Evolutionary conservation across 2,888 invertebrate species (phyloP).

Genomic region (Epirrita christyi): DNA sequence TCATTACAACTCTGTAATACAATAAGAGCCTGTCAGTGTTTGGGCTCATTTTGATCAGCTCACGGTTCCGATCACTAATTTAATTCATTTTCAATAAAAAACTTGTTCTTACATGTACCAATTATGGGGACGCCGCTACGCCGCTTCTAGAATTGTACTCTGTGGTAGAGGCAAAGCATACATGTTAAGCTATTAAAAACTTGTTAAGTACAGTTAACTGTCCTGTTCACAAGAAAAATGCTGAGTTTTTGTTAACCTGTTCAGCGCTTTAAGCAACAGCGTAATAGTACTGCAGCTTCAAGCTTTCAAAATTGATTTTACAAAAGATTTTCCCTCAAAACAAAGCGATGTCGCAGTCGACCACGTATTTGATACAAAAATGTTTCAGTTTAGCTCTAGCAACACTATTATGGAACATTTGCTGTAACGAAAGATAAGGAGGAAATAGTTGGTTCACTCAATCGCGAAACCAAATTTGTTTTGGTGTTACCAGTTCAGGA

Average conservation of each 20-base stretch:
- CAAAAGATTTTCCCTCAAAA: slow-evolving; percentile 5
- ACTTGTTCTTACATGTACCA: too few relatives aligned
- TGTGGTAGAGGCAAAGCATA: not conserved
- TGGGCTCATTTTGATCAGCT: too few relatives aligned
- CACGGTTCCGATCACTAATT: too few relatives aligned
- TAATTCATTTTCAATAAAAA: too few relatives aligned
- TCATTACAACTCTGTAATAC: too few relatives aligned
- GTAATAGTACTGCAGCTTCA: not conserved
- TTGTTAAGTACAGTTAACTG: slow-evolving; percentile 8
- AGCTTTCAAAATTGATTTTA: not conserved
- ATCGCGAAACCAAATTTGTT: too few relatives aligned
- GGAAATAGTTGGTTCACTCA: not conserved
- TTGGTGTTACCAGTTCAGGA: too few relatives aligned
- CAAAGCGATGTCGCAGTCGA: slow-evolving; percentile 4
- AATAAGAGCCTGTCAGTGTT: too few relatives aligned
- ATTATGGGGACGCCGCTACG: too few relatives aligned
- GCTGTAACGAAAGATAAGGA: not conserved
- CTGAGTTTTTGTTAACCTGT: slow-evolving; percentile 4
- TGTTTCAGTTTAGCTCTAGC: slow-evolving; percentile 13
- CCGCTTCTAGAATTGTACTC: not conserved
- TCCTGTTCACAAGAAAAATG: not conserved
- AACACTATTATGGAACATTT: slow-evolving; percentile 2
- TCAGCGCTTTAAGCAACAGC: not conserved
- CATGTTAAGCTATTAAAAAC: slow-evolving; percentile 14
- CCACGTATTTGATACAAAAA: slow-evolving; percentile 15